Evolutionary conservation across 2,888 invertebrate genomes (phyloP), one percentile per base, ranked within the genome.

Genomic region (Beris morrisii): DNA sequence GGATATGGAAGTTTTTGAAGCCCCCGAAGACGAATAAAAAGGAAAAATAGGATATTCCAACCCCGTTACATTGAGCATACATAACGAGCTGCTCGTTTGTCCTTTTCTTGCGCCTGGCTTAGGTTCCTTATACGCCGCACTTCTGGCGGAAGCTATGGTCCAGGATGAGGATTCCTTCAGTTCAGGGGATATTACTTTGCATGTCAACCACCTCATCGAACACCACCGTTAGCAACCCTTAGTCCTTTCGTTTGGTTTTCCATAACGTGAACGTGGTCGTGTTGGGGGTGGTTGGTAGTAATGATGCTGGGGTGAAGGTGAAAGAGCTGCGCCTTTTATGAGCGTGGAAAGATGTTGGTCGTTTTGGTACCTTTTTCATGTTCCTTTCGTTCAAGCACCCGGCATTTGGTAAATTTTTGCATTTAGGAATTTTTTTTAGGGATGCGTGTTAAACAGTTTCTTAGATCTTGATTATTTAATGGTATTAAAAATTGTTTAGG

Each of bases 61-160:
- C 69, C 69, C 66, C 54, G 64, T 69, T 69, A 69, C 58, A 64
- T 50, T 69, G 64, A 64, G 69, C 58, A 69, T 69, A 64, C 59
- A 69, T 69, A 66, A 69, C 66, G 66, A 66, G 66, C 44, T 54
- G 45, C 53, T 53, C 12, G 11, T 53, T 12, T 6, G 11, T 53
- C 22, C 22, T 53, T 53, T 53, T 15, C 30, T 53, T 53, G 22
- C 30, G n/a, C 12, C 12, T 48, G 6, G 53, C 53, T 30, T 53
- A 32, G 50, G n/a, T 15, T 53, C 63, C 53, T 63, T 32, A 22
- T 11, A 6, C 15, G 12, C 48, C 48, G 15, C 15, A 48, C 48
- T 6, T 11, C 45, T 50, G 54, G n/a, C 44, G 44, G 55, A 56
- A 56, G 63, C 50, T 67, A 54, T 46, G 59, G 61, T 54, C 52